Base-by-base conservation (phyloP, 1,140 invertebrate genomes). In the Zaprionus ghesquierei region DNA sequence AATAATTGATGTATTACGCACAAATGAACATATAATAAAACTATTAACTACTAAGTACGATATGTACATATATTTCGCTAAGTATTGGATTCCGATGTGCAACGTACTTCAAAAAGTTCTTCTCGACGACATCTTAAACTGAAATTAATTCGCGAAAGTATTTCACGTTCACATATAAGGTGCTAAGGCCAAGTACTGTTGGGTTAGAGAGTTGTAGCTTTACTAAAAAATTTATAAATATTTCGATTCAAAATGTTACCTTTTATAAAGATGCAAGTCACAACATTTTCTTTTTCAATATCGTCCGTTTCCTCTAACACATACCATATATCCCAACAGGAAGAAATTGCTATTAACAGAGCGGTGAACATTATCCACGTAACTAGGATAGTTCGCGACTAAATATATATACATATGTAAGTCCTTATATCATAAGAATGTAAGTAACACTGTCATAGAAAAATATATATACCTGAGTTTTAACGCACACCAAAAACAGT, bases 261-360 rank as follows among this genome's bases (percentile, higher is more conserved):
- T 49, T 71, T 62, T 5, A 41, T 13, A 55, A 71, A 71, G 5
- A 71, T 12, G 13, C 68, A 71, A 15, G 72, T 74, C 10, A 63
- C 58, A 9, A 61, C 15, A 12, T 9, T 10, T 49, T 62, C 68
- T 4, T 25, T 25, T 53, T 62, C 66, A 41, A 70, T 35, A 3
- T 56, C 23, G 3, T 9, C 12, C 2, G 15, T 12, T 15, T 51
- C 22, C 1, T 50, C 13, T 4, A 15, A 2, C 5, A 68, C 20
- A 9, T 58, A 51, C 13, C 41, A 33, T 3, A 70, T 51, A 18
- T 69, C 33, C n/a, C 27, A 70, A 3, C 22, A 22, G 2, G 31
- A 44, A 1, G 59, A 53, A 2, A 59, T 4, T 5, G 33, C 9
- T 15, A 55, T 69, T 31, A 38, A 20, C 18, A 41, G 12, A 2